Conservation (phyloP, 2,888 invertebrate species). For the Caenorhabditis sinica region DNA sequence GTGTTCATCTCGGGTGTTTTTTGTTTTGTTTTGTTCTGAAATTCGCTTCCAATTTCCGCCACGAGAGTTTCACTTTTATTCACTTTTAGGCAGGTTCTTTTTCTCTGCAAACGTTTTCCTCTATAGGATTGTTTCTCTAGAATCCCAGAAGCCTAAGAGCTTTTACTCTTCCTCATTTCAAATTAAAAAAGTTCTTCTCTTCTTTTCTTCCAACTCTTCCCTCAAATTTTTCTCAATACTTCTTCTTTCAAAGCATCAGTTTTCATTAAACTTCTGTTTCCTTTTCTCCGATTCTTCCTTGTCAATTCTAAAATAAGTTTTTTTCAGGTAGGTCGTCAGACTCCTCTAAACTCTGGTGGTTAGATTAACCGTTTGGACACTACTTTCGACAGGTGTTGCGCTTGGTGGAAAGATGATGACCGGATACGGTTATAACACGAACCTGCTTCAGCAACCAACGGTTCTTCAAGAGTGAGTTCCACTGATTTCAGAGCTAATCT, state of each 20-base stretch:
- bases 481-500: too few relatives aligned
- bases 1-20: constrained; percentile 6
- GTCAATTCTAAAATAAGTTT: constrained; percentile 7
- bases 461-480: constrained; percentile 47
- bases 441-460: constrained; percentile 51
- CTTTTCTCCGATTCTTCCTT: constrained; percentile 7
- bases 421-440: constrained; percentile 57
- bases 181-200: not conserved
- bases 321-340: constrained; percentile 58
- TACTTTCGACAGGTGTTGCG: not conserved
- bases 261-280: constrained; percentile 3
- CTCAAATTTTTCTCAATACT: not conserved
- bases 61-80: constrained; percentile 8
- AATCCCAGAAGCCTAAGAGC: not conserved
- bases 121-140: too few relatives aligned
- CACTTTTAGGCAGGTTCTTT: constrained; percentile 16
- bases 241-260: not conserved
- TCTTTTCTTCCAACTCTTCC: not conserved
- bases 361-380: constrained; percentile 53
- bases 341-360: constrained; percentile 64
- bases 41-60: constrained; percentile 13
- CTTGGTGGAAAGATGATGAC: constrained; percentile 55
- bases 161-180: not conserved
- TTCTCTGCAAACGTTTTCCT: too few relatives aligned
- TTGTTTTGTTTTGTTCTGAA: constrained; percentile 33